Percentiles rank a stretch among this genome's conserved stretches.
Evolutionary conservation across 2,113 vertebrate species (phyloP).

Genomic region (Sceloporus undulatus): DNA sequence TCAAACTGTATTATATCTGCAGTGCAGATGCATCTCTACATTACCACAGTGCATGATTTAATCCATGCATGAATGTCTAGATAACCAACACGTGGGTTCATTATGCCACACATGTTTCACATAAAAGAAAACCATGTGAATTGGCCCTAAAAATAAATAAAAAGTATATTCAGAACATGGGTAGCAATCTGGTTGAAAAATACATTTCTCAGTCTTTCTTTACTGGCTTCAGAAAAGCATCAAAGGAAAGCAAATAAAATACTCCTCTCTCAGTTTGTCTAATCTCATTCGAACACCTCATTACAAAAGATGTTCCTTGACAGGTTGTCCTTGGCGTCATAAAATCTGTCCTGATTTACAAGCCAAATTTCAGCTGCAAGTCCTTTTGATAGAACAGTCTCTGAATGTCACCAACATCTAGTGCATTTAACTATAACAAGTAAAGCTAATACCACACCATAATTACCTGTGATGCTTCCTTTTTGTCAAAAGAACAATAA

Average conservation of each 20-base stretch:
- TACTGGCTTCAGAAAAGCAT: background rate
- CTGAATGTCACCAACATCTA: constrained; percentile 2
- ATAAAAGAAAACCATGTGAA: background rate
- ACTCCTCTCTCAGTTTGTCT: background rate
- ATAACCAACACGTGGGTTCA: background rate
- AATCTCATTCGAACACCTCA: constrained; percentile 26
- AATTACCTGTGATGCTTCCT: constrained; percentile 12
- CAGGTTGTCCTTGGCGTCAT: constrained; percentile 29
- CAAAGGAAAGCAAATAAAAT: constrained; percentile 18
- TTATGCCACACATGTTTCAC: background rate
- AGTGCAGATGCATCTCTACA: too few relatives aligned
- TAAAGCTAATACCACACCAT: background rate
- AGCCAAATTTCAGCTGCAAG: constrained; percentile 14
- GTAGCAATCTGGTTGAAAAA: background rate
- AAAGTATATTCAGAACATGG: background rate
- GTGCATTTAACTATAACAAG: constrained; percentile 14
- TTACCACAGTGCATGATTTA: background rate
- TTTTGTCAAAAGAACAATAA: constrained; percentile 28
- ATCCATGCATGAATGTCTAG: background rate
- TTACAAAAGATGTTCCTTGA: constrained; percentile 37
- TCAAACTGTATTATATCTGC: too few relatives aligned
- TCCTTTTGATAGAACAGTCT: constrained; percentile 20
- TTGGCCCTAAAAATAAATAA: background rate
- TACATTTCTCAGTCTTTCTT: background rate
- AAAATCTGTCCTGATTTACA: constrained; percentile 37